phyloP scores from a whole-genome alignment of 2,888 invertebrate genomes.

The Pammene fasciana region DNA sequence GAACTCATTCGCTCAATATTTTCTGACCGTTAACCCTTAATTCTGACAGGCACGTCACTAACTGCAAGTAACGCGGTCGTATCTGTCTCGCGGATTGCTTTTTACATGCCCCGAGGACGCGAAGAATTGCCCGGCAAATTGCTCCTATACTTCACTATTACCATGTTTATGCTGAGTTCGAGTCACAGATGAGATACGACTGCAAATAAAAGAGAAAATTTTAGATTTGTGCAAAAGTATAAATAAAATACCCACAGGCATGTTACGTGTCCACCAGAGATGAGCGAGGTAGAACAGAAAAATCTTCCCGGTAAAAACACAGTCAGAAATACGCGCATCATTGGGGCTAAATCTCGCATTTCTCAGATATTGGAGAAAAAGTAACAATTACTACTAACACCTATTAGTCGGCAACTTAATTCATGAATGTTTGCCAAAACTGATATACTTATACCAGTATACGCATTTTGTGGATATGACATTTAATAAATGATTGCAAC shows the following conservation, averaged over 20 bases:
- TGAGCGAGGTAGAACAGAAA: no score
- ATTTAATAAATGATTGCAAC: no score
- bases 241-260: neutral
- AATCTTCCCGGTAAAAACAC: no score
- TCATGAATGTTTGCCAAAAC: no score
- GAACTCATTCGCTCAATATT: conserved; percentile 10
- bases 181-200: conserved; percentile 6
- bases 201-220: neutral
- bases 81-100: conserved; percentile 56
- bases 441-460: no score
- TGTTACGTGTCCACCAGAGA: no score
- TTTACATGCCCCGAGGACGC: conserved; percentile 55
- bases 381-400: no score
- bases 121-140: conserved; percentile 50
- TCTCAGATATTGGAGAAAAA: no score
- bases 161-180: conserved; percentile 25
- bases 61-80: conserved; percentile 52
- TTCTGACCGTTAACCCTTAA: conserved; percentile 28
- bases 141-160: conserved; percentile 48
- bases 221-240: neutral
- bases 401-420: no score
- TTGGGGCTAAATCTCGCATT: no score
- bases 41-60: conserved; percentile 36
- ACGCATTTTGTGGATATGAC: no score
- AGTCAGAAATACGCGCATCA: no score